These are phyloP conservation scores for Brachystomella parvula DNA, from an alignment of 1,140 invertebrate species.

Conservation along the genomic window DNA sequence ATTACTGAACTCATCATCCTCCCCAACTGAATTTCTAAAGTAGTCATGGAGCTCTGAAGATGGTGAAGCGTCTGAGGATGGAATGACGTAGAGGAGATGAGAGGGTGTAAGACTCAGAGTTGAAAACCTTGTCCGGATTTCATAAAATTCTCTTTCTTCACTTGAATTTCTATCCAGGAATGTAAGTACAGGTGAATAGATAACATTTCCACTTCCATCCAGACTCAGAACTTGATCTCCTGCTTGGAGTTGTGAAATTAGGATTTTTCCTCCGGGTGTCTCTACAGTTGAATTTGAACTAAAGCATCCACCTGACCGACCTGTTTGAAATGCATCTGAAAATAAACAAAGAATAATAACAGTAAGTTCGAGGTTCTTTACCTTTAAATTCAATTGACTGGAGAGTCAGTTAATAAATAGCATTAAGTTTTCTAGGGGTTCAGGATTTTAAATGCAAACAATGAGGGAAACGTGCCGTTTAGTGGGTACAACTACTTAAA, in stretches of 20 bases:
- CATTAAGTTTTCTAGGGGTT: no score
- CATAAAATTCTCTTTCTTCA: constrained; percentile 60
- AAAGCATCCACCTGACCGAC: constrained; percentile 73
- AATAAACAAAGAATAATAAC: constrained; percentile 41
- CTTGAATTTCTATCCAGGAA: constrained; percentile 74
- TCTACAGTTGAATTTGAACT: constrained; percentile 55
- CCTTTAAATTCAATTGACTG: no score
- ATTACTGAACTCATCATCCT: not conserved
- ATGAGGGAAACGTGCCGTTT: no score
- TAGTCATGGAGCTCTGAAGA: constrained; percentile 3
- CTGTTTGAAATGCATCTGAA: constrained; percentile 83
- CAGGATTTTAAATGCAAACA: no score
- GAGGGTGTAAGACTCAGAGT: constrained; percentile 71
- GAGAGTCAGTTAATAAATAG: no score
- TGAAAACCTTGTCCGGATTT: constrained; percentile 59
- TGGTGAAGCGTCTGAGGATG: not conserved
- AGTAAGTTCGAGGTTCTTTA: no score
- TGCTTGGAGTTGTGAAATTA: constrained; percentile 56
- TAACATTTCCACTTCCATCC: constrained; percentile 53
- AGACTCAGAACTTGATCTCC: constrained; percentile 77
- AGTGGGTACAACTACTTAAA: no score
- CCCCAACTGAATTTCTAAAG: not conserved
- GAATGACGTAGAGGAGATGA: constrained; percentile 60
- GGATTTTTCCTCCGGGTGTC: constrained; percentile 48
- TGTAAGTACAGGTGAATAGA: constrained; percentile 76